Conservation (phyloP, 2,797 vertebrate species). For the Halcyon leucocephala region DNA sequence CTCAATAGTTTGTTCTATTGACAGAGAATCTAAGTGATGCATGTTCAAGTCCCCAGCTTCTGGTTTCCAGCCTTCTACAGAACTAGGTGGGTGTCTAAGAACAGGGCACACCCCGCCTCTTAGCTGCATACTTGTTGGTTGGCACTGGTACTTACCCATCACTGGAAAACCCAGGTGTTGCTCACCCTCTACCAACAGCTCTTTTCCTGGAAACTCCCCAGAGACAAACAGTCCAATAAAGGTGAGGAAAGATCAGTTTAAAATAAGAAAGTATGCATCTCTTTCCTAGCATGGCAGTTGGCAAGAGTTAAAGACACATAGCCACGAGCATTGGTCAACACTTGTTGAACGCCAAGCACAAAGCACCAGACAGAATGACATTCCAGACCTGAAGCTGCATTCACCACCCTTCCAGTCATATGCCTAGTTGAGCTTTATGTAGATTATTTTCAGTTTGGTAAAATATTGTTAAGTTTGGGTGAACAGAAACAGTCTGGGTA, state of each 20-base stretch:
- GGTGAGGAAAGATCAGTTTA: not conserved
- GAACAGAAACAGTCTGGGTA: too few species aligned
- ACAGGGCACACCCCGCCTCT: not conserved
- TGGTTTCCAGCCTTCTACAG: not conserved
- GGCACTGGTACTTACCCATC: not conserved
- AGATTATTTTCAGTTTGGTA: too few species aligned
- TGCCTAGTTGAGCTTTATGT: too few species aligned
- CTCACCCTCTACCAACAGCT: not conserved
- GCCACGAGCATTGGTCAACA: not conserved
- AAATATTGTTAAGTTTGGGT: too few species aligned
- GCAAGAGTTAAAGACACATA: not conserved
- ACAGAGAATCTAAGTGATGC: not conserved
- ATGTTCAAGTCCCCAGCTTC: not conserved
- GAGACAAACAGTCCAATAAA: not conserved
- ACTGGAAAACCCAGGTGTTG: not conserved
- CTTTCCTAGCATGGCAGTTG: not conserved
- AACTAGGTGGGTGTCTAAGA: not conserved
- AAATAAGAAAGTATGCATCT: not conserved
- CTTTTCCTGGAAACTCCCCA: not conserved
- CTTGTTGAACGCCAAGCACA: too few species aligned
- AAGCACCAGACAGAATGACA: too few species aligned
- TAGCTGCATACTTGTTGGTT: not conserved
- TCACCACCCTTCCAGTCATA: too few species aligned
- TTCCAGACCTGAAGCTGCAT: too few species aligned
- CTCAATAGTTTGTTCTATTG: not conserved